Evolutionary conservation across 2,113 vertebrate species (phyloP).

Genomic region (Megaleporinus macrocephalus): DNA sequence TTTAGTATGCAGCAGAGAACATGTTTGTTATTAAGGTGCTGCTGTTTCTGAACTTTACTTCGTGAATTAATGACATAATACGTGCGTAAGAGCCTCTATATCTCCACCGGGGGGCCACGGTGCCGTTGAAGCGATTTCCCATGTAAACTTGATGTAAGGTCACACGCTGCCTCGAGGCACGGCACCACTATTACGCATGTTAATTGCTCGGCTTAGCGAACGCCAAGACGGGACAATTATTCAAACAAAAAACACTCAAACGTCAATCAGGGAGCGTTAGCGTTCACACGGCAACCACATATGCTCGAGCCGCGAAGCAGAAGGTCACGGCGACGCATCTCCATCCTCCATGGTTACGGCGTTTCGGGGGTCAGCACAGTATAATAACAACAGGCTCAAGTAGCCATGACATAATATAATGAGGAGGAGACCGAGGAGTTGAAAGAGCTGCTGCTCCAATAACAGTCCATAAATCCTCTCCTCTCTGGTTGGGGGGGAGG

Average conservation of each 20-base stretch:
- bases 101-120: neutral
- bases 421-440: neutral
- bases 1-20: too few species aligned
- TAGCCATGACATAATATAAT: slow-evolving; percentile 20
- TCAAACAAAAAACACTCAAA: neutral
- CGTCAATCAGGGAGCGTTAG: neutral
- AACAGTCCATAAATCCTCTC: slow-evolving; percentile 24
- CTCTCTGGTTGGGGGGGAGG: too few species aligned
- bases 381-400: slow-evolving; percentile 6
- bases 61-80: too few species aligned
- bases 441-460: slow-evolving; percentile 20
- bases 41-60: too few species aligned
- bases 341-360: neutral
- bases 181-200: slow-evolving; percentile 34
- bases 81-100: too few species aligned
- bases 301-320: neutral
- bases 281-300: neutral
- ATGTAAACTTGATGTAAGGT: slow-evolving; percentile 6
- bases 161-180: slow-evolving; percentile 31
- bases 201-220: slow-evolving; percentile 33
- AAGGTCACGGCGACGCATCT: neutral
- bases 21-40: too few species aligned
- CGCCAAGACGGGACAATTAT: slow-evolving; percentile 22
- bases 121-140: slow-evolving; percentile 10
- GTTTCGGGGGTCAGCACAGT: neutral